Base-by-base conservation (phyloP, 2,888 invertebrate genomes). In the Plebejus melissa region DNA sequence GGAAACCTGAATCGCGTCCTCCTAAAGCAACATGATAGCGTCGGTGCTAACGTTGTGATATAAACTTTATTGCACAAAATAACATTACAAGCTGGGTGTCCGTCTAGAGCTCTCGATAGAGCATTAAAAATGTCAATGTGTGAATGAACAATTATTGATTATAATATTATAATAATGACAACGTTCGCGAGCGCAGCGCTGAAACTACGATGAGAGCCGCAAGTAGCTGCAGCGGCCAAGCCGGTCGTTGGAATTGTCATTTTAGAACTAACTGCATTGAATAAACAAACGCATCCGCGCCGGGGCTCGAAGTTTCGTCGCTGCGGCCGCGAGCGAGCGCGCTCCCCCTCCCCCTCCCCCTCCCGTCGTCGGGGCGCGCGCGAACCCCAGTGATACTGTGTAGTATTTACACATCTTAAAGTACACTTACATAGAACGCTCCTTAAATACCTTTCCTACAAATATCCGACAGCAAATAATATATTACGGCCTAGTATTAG, bases 391-490 rank as follows among this genome's bases (percentile, higher is more conserved):
- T 83, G 85, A 82, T 86, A 84, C 83, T 85, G 90, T 90, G 90
- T 90, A 86, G 50, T 85, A 92, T 92, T 89, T 93, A 93, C 93
- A 92, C 90, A 84, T 85, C 86, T 89, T 91, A 87, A 83, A 87
- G 81, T 90, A 91, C 87, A 84, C 88, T 88, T 90, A 89, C 79
- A 83, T 82, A 83, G 79, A 88, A 81, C 57, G 41, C 58, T 60
- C 82, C 87, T 88, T 88, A 89, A 81, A 88, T 88, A 90, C 84
- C 85, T 83, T 86, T 86, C 86, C 82, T 88, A 87, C 86, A 88
- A 86, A 88, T 86, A 83, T 83, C 84, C 85, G 87, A 86, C 87
- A 86, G 88, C 86, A 84, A 85, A 88, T 86, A 85, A 83, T 85
- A 84, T 83, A 82, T 85, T 86, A 88, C 82, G 81, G 83, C 80